Conservation (phyloP, 2,888 invertebrate species). For the Archips xylosteana region DNA sequence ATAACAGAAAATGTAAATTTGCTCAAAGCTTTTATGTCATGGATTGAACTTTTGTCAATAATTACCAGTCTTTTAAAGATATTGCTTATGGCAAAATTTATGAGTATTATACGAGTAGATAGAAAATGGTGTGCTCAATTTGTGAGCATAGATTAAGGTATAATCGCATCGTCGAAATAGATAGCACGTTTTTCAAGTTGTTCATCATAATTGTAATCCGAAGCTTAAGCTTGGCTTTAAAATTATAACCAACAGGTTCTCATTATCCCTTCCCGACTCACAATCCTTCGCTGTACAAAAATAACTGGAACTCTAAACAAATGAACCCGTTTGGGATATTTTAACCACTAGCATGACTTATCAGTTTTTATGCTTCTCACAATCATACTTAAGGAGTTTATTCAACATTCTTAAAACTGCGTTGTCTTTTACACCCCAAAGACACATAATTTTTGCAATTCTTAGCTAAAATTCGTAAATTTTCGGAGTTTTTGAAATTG, state of each 20-base stretch:
- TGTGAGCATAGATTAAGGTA: neutral
- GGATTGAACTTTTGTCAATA: too few relatives aligned
- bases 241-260: constrained; percentile 52
- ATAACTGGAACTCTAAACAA: constrained; percentile 67
- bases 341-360: constrained; percentile 46
- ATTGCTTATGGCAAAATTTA: too few relatives aligned
- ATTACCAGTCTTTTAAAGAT: too few relatives aligned
- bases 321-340: constrained; percentile 69
- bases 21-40: too few relatives aligned
- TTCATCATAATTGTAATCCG: constrained; percentile 41
- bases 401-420: neutral
- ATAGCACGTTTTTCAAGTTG: constrained; percentile 13
- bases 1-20: neutral
- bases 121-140: neutral
- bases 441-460: neutral
- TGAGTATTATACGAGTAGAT: neutral
- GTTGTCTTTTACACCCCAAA: neutral
- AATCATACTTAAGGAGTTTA: neutral
- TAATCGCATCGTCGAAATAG: constrained; percentile 21
- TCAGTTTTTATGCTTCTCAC: neutral
- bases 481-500: too few relatives aligned
- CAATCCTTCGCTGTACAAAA: constrained; percentile 63
- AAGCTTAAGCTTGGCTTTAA: constrained; percentile 45
- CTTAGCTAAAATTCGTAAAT: too few relatives aligned
- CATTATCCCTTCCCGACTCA: constrained; percentile 61